A percentile compares a stretch with the other conserved stretches of the same genome.
Conservation (phyloP, 1,140 invertebrate species). For the Parasteatoda tepidariorum region DNA sequence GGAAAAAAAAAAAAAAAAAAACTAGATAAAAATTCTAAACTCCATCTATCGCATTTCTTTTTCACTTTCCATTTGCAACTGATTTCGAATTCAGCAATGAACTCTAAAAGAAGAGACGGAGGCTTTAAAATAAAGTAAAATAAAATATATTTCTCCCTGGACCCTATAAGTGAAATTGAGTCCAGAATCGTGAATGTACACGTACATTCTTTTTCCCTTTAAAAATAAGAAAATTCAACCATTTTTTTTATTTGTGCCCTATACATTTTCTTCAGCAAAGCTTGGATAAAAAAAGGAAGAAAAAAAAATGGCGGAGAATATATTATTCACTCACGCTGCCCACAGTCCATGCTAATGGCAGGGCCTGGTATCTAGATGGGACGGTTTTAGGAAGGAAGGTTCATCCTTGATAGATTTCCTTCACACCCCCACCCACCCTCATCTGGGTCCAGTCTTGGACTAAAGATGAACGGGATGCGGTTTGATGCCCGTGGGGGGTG, state of each 20-base stretch:
- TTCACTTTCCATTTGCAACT: slow-evolving; percentile 60
- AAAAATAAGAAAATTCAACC: slow-evolving; percentile 53
- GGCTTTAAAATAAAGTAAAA: slow-evolving; percentile 59
- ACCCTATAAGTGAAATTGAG: slow-evolving; percentile 59
- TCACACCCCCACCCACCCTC: slow-evolving; percentile 17
- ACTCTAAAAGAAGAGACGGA: slow-evolving; percentile 44
- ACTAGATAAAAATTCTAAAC: slow-evolving; percentile 52
- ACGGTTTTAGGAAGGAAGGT: slow-evolving; percentile 26
- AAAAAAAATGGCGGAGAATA: slow-evolving; percentile 38
- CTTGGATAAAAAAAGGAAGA: slow-evolving; percentile 12
- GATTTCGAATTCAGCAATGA: slow-evolving; percentile 59
- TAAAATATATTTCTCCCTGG: slow-evolving; percentile 58
- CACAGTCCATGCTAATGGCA: slow-evolving; percentile 56
- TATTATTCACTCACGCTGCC: slow-evolving; percentile 55
- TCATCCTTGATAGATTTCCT: slow-evolving; percentile 57
- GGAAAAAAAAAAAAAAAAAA: slow-evolving; percentile 13
- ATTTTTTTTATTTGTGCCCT: slow-evolving; percentile 12
- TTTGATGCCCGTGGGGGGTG: slow-evolving; percentile 17
- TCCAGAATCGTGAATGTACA: slow-evolving; percentile 55
- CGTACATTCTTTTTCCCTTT: slow-evolving; percentile 51
- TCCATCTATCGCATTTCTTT: slow-evolving; percentile 58
- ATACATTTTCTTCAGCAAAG: slow-evolving; percentile 10
- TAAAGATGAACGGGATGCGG: slow-evolving; percentile 14
- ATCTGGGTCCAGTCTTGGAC: background rate
- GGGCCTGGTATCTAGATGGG: slow-evolving; percentile 42